A percentile compares a stretch with the other conserved stretches of the same genome.
Evolutionary conservation across 2,888 invertebrate species (phyloP).

Genomic region (Drosophila sordidula): DNA sequence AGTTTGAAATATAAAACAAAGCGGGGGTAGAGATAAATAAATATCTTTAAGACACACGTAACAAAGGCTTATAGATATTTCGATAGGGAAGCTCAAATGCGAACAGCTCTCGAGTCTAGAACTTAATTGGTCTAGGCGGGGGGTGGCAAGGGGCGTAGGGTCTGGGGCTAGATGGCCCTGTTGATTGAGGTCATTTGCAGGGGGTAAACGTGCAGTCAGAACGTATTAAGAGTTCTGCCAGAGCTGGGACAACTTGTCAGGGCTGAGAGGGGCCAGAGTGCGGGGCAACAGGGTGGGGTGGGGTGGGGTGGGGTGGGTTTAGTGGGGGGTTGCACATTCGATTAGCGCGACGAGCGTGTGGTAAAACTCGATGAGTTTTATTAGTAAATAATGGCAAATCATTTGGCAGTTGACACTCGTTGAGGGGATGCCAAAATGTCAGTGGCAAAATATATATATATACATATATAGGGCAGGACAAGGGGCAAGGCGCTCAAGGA

Average conservation of each 20-base stretch:
- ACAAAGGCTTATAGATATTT: too few species aligned
- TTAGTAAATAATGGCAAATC: conserved; percentile 84
- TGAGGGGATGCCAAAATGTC: conserved; percentile 49
- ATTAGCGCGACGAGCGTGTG: conserved; percentile 63
- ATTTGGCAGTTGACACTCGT: conserved; percentile 83
- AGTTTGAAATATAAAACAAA: too few species aligned
- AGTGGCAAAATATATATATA: conserved; percentile 2
- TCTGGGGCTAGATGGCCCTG: conserved; percentile 35
- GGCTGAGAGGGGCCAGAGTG: neutral
- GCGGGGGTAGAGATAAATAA: too few species aligned
- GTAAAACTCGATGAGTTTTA: conserved; percentile 82
- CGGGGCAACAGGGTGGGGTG: too few species aligned
- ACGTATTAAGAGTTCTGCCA: conserved; percentile 68
- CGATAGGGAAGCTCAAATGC: too few species aligned
- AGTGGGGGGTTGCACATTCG: conserved; percentile 51
- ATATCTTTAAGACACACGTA: too few species aligned
- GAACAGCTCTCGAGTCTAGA: too few species aligned
- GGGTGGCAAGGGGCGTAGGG: neutral
- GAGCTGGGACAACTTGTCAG: conserved; percentile 42
- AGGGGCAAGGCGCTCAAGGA: conserved; percentile 8
- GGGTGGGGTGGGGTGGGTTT: neutral
- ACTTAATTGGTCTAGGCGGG: neutral
- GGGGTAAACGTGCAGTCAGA: conserved; percentile 72
- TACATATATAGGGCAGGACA: too few species aligned
- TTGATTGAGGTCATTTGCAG: conserved; percentile 83